Base-by-base conservation (phyloP, 2,113 vertebrate species). In the Stictonetta naevosa region DNA sequence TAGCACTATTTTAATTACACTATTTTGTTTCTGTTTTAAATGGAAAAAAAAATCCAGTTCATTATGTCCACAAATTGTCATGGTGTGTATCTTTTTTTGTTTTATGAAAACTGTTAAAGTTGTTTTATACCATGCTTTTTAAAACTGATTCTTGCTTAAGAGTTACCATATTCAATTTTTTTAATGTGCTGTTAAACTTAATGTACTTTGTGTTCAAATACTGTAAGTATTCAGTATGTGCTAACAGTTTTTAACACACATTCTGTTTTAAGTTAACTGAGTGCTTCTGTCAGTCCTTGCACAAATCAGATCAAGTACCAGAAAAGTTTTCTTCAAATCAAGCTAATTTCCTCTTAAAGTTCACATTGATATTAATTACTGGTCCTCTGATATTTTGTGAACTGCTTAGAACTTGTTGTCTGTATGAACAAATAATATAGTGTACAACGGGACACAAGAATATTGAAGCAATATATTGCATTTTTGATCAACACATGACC, bases 131-230 rank as follows among this genome's bases (percentile, higher is more conserved):
- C 11, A 31, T 86, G 48, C 23, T 79, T 69, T 79, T 87, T 50
- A 92, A 60, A 68, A 79, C 12, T 67, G 53, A 68, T 40, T 88
- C 3, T 46, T 87, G 63, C 44, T 73, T 82, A 42, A 79, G 53
- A 89, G 62, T 63, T 71, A 81, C 14, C n/a, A 75, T 71, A 52
- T 40, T 80, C 13, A 6, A 33, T 63, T 86, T 88, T 72, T 88
- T 66, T 72, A 63, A 56, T 83, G 11, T 76, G 26, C 19, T 80
- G 28, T 69, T 94, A 63, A 86, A 72, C 8, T 50, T 69, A 77
- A 76, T 77, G 20, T 90, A 74, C 36, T 89, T 78, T 86, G 28
- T 92, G 16, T 96, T 90, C 74, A 75, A 78, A 58, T 74, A 66
- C 76, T 83, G 15, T 59, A 81, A 91, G 48, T 73, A 56, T 81